Percentiles rank a stretch among this genome's conserved stretches.
These are phyloP conservation scores for Argyrosomus regius DNA, from an alignment of 2,797 vertebrate species.

Conservation along the genomic window DNA sequence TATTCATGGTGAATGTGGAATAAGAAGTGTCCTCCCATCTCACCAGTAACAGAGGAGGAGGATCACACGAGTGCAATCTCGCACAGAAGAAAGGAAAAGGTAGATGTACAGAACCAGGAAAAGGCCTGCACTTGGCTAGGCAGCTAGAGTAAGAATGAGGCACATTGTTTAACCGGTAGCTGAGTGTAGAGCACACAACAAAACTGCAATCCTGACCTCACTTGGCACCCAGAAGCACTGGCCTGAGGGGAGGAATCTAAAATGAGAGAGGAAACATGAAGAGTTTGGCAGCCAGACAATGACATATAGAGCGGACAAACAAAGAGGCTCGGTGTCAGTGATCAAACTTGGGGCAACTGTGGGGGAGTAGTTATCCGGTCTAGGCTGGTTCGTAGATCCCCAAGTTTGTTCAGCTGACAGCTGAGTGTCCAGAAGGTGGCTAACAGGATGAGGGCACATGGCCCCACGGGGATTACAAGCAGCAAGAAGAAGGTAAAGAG, in stretches of 20 bases:
- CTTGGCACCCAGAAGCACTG: conserved; percentile 44
- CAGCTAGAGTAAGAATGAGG: conserved; percentile 47
- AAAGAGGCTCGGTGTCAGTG: conserved; percentile 35
- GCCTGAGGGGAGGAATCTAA: conserved; percentile 23
- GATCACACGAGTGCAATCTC: conserved; percentile 6
- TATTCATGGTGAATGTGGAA: background rate
- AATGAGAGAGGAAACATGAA: conserved; percentile 18
- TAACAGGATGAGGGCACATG: conserved; percentile 97
- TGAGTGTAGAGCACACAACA: conserved; percentile 23
- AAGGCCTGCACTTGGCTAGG: conserved; percentile 26
- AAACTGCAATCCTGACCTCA: conserved; percentile 41
- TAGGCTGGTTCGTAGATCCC: conserved; percentile 47
- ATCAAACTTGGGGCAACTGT: conserved; percentile 28
- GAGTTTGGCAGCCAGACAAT: background rate
- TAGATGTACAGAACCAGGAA: background rate
- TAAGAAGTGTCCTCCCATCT: background rate
- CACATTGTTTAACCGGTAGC: conserved; percentile 47
- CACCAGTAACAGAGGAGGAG: background rate
- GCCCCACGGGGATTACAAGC: conserved; percentile 90
- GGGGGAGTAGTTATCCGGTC: conserved; percentile 38
- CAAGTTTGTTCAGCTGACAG: conserved; percentile 81
- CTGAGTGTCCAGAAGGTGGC: conserved; percentile 90
- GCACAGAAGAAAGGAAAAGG: background rate
- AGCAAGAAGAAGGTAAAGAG: conserved; percentile 91
- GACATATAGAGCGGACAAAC: background rate